Evolutionary conservation across 1,140 invertebrate genomes (phyloP).

Genomic region (Bradysia coprophila): DNA sequence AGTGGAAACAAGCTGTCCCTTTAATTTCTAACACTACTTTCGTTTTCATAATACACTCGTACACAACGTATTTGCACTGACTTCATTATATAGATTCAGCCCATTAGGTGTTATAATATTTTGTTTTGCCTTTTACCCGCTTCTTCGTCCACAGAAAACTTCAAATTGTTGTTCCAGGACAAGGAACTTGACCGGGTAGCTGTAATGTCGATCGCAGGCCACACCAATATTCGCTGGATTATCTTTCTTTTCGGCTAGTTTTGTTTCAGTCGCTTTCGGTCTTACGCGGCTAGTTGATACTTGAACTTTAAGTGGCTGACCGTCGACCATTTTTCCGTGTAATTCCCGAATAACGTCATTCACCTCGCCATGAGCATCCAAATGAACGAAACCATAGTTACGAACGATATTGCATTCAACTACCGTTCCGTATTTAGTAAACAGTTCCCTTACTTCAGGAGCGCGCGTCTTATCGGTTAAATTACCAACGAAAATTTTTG

Average conservation of each 20-base stretch:
- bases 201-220: constrained; percentile 67
- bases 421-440: constrained; percentile 74
- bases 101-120: too few species aligned
- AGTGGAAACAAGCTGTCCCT: too few species aligned
- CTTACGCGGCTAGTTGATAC: constrained; percentile 78
- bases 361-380: constrained; percentile 63
- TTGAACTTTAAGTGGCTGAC: constrained; percentile 76
- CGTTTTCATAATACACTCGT: too few species aligned
- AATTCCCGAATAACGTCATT: constrained; percentile 73
- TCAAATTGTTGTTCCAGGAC: too few species aligned
- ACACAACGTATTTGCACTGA: too few species aligned
- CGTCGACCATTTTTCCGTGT: constrained; percentile 66
- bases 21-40: too few species aligned
- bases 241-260: constrained; percentile 49
- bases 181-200: constrained; percentile 90
- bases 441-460: constrained; percentile 67
- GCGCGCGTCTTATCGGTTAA: constrained; percentile 75
- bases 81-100: too few species aligned
- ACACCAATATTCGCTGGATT: constrained; percentile 91
- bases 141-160: too few species aligned
- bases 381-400: constrained; percentile 82
- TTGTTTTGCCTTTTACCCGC: too few species aligned
- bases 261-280: constrained; percentile 59
- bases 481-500: constrained; percentile 82
- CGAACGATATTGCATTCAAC: constrained; percentile 81